A percentile compares a stretch with the other conserved stretches of the same genome.
Evolutionary conservation across 2,113 vertebrate genomes (phyloP).

Genomic region (Gulo gulo): DNA sequence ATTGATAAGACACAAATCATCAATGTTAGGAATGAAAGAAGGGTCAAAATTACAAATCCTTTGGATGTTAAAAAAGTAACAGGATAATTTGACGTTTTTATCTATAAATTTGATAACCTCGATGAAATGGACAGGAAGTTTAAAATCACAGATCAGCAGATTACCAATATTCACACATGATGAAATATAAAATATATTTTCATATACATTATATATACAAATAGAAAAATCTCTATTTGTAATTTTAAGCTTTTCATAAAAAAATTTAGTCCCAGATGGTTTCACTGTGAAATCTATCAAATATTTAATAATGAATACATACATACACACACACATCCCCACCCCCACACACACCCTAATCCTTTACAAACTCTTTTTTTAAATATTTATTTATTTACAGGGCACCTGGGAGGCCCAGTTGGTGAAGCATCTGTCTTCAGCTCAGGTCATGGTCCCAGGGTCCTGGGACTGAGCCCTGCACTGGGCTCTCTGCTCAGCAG

Average conservation of each 20-base stretch:
- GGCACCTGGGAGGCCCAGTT: no score
- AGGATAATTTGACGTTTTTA: not conserved
- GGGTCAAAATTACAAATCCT: not conserved
- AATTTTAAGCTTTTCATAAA: not conserved
- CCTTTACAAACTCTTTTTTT: not conserved
- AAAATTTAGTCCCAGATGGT: not conserved
- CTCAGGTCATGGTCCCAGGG: no score
- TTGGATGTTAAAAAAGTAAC: not conserved
- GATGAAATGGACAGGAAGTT: not conserved
- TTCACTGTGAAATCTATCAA: slow-evolving; percentile 8
- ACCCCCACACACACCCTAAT: not conserved
- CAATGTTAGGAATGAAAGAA: not conserved
- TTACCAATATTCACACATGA: not conserved
- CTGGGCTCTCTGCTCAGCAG: no score
- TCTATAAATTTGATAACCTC: not conserved
- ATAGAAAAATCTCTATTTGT: not conserved
- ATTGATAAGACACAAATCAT: not conserved
- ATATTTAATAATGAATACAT: not conserved
- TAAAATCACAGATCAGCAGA: not conserved
- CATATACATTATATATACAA: no score
- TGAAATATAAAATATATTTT: not conserved
- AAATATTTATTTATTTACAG: not conserved
- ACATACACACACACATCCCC: not conserved
- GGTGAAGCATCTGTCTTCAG: no score
- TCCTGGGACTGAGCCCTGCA: no score